A percentile compares a stretch with the other conserved stretches of the same genome.
These are phyloP conservation scores for Limosa lapponica DNA, from an alignment of 2,797 vertebrate species.

Conservation along the genomic window DNA sequence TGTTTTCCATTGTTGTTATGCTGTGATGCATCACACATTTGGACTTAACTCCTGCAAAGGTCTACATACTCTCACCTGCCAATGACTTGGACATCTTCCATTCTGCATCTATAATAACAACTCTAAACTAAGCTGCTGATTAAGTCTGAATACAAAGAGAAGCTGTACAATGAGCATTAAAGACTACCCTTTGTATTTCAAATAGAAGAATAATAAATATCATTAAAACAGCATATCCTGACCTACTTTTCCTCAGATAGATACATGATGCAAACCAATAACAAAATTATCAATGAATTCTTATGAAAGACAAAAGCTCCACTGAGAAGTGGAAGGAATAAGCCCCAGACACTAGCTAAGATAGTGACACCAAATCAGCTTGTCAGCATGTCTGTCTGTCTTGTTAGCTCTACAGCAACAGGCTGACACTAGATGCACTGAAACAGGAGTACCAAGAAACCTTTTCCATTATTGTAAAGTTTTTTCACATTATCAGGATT, in stretches of 20 bases:
- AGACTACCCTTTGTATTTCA: neutral
- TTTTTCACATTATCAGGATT: neutral
- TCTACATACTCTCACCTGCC: neutral
- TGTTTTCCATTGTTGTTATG: neutral
- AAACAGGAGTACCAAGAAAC: neutral
- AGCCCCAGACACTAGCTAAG: neutral
- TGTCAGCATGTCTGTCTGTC: neutral
- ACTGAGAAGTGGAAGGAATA: neutral
- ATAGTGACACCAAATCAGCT: neutral
- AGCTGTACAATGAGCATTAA: neutral
- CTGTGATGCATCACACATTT: neutral
- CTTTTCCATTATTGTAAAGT: neutral
- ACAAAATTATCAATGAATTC: neutral
- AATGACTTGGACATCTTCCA: neutral
- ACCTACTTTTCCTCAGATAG: neutral
- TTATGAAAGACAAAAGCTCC: neutral
- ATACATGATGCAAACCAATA: neutral
- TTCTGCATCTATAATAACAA: neutral
- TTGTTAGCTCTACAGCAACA: neutral
- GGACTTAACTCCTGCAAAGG: neutral
- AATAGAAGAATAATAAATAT: neutral
- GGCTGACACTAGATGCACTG: neutral
- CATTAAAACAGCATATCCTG: neutral
- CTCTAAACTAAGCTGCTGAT: neutral
- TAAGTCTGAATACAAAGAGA: neutral